Evolutionary conservation across 2,797 vertebrate species (phyloP).

Genomic region (Labeo calbasu): DNA sequence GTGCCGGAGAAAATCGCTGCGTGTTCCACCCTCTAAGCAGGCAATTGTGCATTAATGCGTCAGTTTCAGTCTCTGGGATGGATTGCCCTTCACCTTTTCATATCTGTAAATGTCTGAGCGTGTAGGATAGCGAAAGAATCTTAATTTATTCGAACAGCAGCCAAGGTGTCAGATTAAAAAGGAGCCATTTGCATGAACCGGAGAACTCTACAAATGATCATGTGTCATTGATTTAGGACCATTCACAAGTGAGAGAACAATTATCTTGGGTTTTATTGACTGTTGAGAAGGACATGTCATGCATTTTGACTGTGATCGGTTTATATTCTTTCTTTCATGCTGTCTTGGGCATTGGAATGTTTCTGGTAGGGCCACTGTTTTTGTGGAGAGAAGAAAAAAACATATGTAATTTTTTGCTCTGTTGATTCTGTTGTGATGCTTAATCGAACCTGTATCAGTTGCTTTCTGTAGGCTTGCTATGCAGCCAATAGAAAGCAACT

Average conservation of each 20-base stretch:
- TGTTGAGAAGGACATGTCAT: not conserved
- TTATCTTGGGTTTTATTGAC: constrained; percentile 37
- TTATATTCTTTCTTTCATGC: constrained; percentile 4
- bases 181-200: constrained; percentile 49
- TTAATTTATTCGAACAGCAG: constrained; percentile 52
- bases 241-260: constrained; percentile 26
- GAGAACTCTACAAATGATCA: constrained; percentile 40
- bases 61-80: constrained; percentile 4
- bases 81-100: constrained; percentile 48
- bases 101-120: constrained; percentile 41
- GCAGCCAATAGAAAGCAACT: not conserved
- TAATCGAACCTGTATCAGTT: not conserved
- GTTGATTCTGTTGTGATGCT: not conserved
- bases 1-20: constrained; percentile 38
- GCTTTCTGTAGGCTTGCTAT: not conserved
- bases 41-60: constrained; percentile 31
- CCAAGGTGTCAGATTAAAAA: constrained; percentile 47
- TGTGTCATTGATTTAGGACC: constrained; percentile 44
- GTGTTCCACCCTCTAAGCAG: constrained; percentile 39
- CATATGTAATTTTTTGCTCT: not conserved
- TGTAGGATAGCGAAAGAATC: constrained; percentile 34
- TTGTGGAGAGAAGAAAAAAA: too few relatives aligned
- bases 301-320: constrained; percentile 12
- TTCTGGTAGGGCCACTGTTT: not conserved
- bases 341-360: not conserved